Conservation (phyloP, 2,797 vertebrate genomes). For the Cyprinodon diabolis region DNA sequence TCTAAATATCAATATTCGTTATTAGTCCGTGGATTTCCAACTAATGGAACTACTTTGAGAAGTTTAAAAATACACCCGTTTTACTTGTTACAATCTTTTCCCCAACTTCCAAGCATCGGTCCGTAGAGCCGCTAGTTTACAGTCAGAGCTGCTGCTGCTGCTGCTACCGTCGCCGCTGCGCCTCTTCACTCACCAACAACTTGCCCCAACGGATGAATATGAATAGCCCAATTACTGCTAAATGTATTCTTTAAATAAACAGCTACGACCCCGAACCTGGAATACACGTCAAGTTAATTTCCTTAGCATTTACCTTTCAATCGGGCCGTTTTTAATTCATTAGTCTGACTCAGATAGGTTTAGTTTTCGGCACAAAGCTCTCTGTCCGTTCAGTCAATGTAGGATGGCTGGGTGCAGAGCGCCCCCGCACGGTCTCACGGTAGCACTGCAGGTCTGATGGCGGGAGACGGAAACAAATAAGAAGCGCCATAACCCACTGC, state of each 20-base stretch:
- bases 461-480: conserved; percentile 61
- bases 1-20: conserved; percentile 28
- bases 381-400: conserved; percentile 77
- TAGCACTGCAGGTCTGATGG: conserved; percentile 59
- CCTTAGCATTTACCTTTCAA: conserved; percentile 80
- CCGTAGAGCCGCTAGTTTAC: conserved; percentile 71
- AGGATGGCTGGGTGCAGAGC: conserved; percentile 67
- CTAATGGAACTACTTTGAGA: conserved; percentile 73
- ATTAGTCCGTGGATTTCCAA: conserved; percentile 27
- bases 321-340: conserved; percentile 84
- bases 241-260: conserved; percentile 46
- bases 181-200: conserved; percentile 73
- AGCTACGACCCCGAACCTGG: conserved; percentile 33
- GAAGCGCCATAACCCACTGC: neutral
- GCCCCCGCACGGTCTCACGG: conserved; percentile 69
- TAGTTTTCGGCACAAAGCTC: conserved; percentile 88
- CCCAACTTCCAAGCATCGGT: conserved; percentile 79
- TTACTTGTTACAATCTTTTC: conserved; percentile 80
- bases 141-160: conserved; percentile 53
- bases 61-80: conserved; percentile 61
- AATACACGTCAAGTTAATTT: conserved; percentile 34
- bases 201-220: conserved; percentile 70
- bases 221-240: conserved; percentile 67
- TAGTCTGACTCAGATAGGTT: conserved; percentile 80
- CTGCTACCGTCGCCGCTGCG: conserved; percentile 72